Conservation (phyloP, 1,140 invertebrate species). For the Sycophaga agraensis region DNA sequence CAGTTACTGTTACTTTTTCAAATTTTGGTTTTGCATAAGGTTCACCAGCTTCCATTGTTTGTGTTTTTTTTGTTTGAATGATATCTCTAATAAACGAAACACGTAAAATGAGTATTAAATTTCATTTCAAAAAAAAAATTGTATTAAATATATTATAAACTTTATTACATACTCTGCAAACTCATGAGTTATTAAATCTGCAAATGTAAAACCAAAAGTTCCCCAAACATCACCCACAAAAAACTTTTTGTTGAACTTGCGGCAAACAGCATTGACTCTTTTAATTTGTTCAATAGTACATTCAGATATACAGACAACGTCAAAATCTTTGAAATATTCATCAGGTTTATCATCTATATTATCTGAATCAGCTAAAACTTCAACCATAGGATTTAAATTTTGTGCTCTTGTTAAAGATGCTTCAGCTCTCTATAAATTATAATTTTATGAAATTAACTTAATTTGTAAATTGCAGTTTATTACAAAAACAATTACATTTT, state of each 20-base stretch:
- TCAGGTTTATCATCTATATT: conserved; percentile 67
- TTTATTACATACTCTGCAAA: conserved; percentile 76
- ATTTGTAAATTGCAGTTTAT: neutral
- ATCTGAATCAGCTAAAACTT: conserved; percentile 71
- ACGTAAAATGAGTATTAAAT: conserved; percentile 2
- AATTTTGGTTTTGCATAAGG: conserved; percentile 50
- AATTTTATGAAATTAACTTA: too few species aligned
- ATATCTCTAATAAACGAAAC: conserved; percentile 49
- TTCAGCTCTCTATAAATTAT: conserved; percentile 72
- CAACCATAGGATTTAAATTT: conserved; percentile 90
- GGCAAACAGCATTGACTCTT: conserved; percentile 79
- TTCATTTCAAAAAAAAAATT: conserved; percentile 4
- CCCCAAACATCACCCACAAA: conserved; percentile 92
- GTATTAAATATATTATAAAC: neutral
- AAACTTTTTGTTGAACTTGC: conserved; percentile 78
- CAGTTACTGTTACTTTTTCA: conserved; percentile 56
- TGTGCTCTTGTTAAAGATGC: conserved; percentile 75
- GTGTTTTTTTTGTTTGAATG: conserved; percentile 46
- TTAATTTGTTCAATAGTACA: conserved; percentile 71
- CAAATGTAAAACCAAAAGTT: conserved; percentile 88
- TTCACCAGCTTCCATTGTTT: conserved; percentile 38
- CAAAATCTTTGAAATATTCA: conserved; percentile 77
- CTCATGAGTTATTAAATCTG: conserved; percentile 83
- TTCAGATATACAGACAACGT: conserved; percentile 82
- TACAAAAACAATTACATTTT: conserved; percentile 62